A percentile compares a stretch with the other conserved stretches of the same genome.
Evolutionary conservation across 2,797 vertebrate species (phyloP).

Genomic region (Xenentodon cancila): DNA sequence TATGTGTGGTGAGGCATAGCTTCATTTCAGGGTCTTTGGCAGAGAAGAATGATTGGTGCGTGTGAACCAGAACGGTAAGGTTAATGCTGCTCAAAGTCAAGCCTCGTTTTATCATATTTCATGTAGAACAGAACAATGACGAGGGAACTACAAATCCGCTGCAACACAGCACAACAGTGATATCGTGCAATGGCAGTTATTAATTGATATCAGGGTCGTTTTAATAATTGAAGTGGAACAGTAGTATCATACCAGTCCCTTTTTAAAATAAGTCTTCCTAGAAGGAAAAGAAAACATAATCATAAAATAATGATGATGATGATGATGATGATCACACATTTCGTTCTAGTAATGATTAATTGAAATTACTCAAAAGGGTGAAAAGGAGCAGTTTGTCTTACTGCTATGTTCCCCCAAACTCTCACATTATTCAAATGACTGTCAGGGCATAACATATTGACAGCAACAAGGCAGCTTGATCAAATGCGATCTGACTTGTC

Average conservation of each 20-base stretch:
- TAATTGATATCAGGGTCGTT: neutral
- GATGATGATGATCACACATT: neutral
- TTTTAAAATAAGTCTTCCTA: constrained; percentile 1
- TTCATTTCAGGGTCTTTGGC: constrained; percentile 1
- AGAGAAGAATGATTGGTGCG: neutral
- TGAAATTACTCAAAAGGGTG: constrained; percentile 9
- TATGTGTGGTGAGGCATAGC: constrained; percentile 12
- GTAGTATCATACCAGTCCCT: neutral
- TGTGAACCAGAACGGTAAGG: neutral
- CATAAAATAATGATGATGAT: neutral
- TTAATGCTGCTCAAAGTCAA: neutral
- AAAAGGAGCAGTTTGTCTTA: constrained; percentile 41
- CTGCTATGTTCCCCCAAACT: constrained; percentile 19
- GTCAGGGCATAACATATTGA: constrained; percentile 57
- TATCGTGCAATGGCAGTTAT: neutral
- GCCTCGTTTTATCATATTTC: neutral
- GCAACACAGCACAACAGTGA: neutral
- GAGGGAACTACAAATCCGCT: neutral
- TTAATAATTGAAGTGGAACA: neutral
- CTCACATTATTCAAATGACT: constrained; percentile 56
- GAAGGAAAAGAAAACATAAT: constrained; percentile 2
- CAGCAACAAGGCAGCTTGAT: constrained; percentile 58
- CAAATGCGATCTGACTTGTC: constrained; percentile 64
- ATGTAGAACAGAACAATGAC: neutral
- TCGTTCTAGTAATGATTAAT: constrained; percentile 18